Conservation (phyloP, 2,113 vertebrate species). For the Misgurnus anguillicaudatus region DNA sequence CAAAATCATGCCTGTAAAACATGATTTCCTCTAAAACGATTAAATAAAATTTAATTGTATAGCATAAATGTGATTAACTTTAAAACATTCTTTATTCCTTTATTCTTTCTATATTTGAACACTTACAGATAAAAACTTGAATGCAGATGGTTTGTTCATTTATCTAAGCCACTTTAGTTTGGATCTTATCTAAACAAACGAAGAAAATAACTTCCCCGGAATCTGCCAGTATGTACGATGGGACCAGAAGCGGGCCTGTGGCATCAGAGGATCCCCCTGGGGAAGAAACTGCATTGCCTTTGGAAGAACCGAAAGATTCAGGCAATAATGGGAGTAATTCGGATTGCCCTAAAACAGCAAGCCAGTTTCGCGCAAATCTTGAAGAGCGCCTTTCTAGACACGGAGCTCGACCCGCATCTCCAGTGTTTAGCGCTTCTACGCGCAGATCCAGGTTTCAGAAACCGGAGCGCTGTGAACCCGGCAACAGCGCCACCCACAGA, state of each 20-base stretch:
- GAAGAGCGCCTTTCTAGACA: conserved; percentile 60
- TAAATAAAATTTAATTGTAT: too few relatives aligned
- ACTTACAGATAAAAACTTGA: not conserved
- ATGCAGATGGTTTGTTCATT: not conserved
- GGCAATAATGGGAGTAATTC: conserved; percentile 13
- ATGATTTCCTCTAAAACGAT: not conserved
- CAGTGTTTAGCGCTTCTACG: conserved; percentile 36
- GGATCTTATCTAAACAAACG: conserved; percentile 55
- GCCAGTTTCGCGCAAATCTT: conserved; percentile 34
- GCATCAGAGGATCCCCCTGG: conserved; percentile 13
- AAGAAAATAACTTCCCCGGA: conserved; percentile 20
- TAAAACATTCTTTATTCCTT: not conserved
- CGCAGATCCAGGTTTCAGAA: conserved; percentile 70
- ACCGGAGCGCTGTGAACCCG: conserved; percentile 57
- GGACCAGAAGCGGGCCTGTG: conserved; percentile 3
- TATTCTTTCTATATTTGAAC: not conserved
- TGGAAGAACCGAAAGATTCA: conserved; percentile 29
- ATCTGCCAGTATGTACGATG: conserved; percentile 58
- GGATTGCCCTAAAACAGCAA: not conserved
- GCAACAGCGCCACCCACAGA: conserved; percentile 13
- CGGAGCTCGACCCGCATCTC: conserved; percentile 59
- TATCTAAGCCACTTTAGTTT: conserved; percentile 5
- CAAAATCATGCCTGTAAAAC: not conserved
- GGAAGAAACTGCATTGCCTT: conserved; percentile 13
- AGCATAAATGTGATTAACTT: too few relatives aligned